Percentiles rank a stretch among this genome's conserved stretches.
Conservation (phyloP, 2,888 invertebrate genomes). For the Calameuta idolon region DNA sequence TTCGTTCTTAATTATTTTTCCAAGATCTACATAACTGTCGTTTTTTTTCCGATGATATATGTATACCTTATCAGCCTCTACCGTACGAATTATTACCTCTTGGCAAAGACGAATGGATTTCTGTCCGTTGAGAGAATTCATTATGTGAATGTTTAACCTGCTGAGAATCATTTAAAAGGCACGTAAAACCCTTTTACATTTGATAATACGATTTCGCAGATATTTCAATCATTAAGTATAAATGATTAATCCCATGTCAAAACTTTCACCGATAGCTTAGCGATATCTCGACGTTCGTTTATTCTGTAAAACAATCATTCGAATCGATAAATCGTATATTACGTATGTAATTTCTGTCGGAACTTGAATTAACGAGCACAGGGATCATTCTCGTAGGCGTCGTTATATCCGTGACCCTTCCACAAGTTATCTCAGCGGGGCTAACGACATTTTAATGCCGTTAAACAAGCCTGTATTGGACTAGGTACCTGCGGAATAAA, state of each 20-base stretch:
- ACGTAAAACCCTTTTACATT: neutral
- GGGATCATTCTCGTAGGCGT: neutral
- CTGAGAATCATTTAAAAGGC: neutral
- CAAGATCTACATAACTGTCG: neutral
- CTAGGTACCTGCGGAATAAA: neutral
- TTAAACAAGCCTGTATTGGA: neutral
- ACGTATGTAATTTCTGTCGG: neutral
- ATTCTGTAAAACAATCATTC: neutral
- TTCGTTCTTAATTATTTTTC: neutral
- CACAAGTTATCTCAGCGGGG: neutral
- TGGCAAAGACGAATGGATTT: neutral
- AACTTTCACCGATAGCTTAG: slow-evolving; percentile 17
- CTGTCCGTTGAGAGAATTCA: neutral
- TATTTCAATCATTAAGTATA: neutral
- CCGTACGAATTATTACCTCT: neutral
- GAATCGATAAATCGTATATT: slow-evolving; percentile 1
- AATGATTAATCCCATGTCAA: neutral
- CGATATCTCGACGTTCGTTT: neutral
- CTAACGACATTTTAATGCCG: neutral
- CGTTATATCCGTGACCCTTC: neutral
- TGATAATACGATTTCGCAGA: neutral
- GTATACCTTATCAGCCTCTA: neutral
- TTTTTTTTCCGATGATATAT: neutral
- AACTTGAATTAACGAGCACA: neutral
- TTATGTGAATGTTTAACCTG: neutral